A percentile compares a stretch with the other conserved stretches of the same genome.
phyloP scores from a whole-genome alignment of 1,140 invertebrate species.

The Rhyzopertha dominica region DNA sequence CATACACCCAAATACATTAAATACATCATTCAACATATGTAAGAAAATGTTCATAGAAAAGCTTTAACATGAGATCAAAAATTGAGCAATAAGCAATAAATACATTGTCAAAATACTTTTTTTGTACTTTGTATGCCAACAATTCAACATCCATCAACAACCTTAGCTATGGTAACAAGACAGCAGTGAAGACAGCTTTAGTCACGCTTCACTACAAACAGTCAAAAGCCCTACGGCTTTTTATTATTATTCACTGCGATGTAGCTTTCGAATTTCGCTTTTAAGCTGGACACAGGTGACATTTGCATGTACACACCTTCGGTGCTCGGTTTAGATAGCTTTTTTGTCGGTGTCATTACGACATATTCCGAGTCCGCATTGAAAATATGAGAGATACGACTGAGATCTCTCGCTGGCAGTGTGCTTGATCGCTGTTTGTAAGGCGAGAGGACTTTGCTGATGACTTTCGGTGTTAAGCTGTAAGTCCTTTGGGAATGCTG shows the following conservation, averaged over 20 bases:
- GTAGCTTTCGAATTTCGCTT: slow-evolving; percentile 34
- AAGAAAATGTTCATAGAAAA: too few species aligned
- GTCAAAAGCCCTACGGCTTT: too few species aligned
- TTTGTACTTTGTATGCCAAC: too few species aligned
- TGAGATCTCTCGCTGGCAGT: slow-evolving; percentile 33
- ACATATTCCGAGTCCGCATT: slow-evolving; percentile 34
- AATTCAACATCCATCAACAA: too few species aligned
- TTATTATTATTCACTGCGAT: slow-evolving; percentile 35
- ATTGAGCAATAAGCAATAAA: too few species aligned
- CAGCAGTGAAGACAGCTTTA: too few species aligned
- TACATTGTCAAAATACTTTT: too few species aligned
- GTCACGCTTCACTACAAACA: too few species aligned
- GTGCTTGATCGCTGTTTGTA: slow-evolving; percentile 34
- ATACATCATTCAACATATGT: too few species aligned
- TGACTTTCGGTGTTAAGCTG: not conserved
- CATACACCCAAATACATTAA: too few species aligned
- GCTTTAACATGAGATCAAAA: too few species aligned
- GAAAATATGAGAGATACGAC: slow-evolving; percentile 34
- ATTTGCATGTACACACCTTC: slow-evolving; percentile 38
- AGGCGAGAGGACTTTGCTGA: slow-evolving; percentile 6
- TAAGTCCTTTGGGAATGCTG: not conserved
- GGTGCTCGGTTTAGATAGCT: slow-evolving; percentile 15
- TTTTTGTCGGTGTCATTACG: slow-evolving; percentile 34
- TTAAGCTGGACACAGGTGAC: slow-evolving; percentile 28
- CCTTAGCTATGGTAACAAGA: too few species aligned